Evolutionary conservation across 2,888 invertebrate species (phyloP), one percentile per base, ranked within the genome.

Genomic region (Thumatha senex): DNA sequence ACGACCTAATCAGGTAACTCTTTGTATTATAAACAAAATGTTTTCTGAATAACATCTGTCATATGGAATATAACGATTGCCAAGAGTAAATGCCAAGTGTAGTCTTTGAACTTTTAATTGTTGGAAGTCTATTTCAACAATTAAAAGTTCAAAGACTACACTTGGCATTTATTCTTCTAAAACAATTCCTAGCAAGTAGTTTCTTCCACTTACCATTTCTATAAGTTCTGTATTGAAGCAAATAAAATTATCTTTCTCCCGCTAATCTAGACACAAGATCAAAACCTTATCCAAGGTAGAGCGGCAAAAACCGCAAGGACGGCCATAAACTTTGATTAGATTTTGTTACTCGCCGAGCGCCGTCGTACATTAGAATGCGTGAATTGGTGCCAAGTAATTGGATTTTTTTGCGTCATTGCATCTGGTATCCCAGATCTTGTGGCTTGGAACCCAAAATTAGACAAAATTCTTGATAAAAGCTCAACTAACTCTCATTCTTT

Each of bases 241-340:
- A 24, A 41, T 31, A 39, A 18, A 40, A 18, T 7, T 38, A 38
- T 36, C 30, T n/a, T n/a, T 38, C n/a, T 13, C 24, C 54, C 73
- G 79, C 74, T 67, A 41, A 66, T 65, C 72, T 54, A 40, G 14
- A 50, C 57, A 75, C 64, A 40, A 47, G 52, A 61, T 36, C 54
- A 62, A 38, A 59, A 52, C 53, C 60, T 56, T 60, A 65, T 57
- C 61, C 60, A 74, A 84, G 85, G 86, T 85, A 78, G 76, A 78
- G 63, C 78, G 70, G 78, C 84, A 87, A 87, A 86, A 87, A 84
- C 86, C 86, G 67, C 86, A 74, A 78, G 80, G 80, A 78, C 80
- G 76, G 76, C 89, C 85, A 84, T 89, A 90, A 90, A 90, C 84
- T 89, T 90, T 89, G 89, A 90, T 90, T 90, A 89, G 87, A 89